Evolutionary conservation across 2,113 vertebrate genomes (phyloP), one percentile per base, ranked within the genome.

Genomic region (Symphodus melops): DNA sequence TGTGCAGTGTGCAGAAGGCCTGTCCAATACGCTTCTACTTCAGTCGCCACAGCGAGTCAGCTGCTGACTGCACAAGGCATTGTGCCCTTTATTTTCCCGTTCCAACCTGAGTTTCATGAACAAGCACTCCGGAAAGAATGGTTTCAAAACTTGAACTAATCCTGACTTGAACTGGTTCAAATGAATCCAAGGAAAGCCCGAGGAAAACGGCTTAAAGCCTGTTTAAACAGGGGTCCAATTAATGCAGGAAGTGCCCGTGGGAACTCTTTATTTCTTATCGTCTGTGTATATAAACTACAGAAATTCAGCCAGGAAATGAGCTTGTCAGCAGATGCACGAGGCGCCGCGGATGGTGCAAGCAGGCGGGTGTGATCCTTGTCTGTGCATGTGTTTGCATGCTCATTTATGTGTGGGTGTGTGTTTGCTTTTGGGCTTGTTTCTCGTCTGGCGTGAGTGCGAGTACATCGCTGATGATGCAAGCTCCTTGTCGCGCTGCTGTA

Each of bases 171-270:
- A 53, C 60, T 25, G 23, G 39, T 77, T 4, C 6, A 17, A 19
- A 48, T 7, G 16, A 60, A 72, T 68, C 21, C 19, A 59, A 49
- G 21, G n/a, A 55, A 51, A 68, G 28, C 51, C 37, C 41, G 46
- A 59, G 61, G 52, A 66, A 82, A 71, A 71, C 48, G 53, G 49
- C 74, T 63, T 48, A 19, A 23, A 72, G 55, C 14, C 49, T 81
- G 69, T 79, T 83, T 82, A 81, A 88, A 84, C 73, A 76, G 36
- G 65, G 77, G 75, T 86, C 73, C 68, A 86, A 69, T 89, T 88
- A 87, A 84, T 80, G 72, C 66, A 81, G 76, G 55, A 87, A 68
- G n/a, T 71, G 52, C 64, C 56, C 58, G 42, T 76, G 77, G 81
- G 75, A 72, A 68, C 55, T 66, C n/a, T 75, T 67, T 72, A 78